phyloP scores from a whole-genome alignment of 64 coral and sea anemone species.

The Porites lutea region DNA sequence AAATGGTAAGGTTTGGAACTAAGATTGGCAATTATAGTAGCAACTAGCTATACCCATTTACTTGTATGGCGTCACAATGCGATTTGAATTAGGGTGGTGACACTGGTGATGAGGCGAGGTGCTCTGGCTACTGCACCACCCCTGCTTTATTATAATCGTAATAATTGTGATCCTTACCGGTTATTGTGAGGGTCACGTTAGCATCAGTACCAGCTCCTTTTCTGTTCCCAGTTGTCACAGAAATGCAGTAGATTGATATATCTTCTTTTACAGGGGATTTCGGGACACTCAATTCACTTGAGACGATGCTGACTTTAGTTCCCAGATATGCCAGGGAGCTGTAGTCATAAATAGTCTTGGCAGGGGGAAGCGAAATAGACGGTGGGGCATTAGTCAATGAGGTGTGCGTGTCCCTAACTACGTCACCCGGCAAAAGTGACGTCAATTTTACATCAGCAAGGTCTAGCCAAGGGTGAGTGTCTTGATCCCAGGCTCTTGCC shows the following conservation, averaged over 20 bases:
- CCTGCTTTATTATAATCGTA: neutral
- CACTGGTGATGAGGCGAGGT: too few relatives aligned
- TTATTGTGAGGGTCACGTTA: slow-evolving; percentile 57
- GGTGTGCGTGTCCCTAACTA: slow-evolving; percentile 39
- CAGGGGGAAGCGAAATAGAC: slow-evolving; percentile 60
- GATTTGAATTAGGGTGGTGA: too few relatives aligned
- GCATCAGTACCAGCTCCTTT: slow-evolving; percentile 79
- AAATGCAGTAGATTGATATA: slow-evolving; percentile 52
- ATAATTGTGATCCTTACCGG: slow-evolving; percentile 33
- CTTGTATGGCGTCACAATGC: too few relatives aligned
- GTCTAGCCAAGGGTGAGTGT: slow-evolving; percentile 79
- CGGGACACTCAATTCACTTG: neutral
- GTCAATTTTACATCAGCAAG: slow-evolving; percentile 67
- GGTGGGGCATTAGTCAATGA: slow-evolving; percentile 51
- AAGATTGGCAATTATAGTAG: too few relatives aligned
- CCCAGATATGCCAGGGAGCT: slow-evolving; percentile 53
- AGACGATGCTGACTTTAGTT: slow-evolving; percentile 35
- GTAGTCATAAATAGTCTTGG: slow-evolving; percentile 68
- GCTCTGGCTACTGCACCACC: too few relatives aligned
- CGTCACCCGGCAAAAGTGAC: slow-evolving; percentile 59
- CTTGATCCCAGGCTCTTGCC: slow-evolving; percentile 66
- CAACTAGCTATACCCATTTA: too few relatives aligned
- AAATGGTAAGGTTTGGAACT: too few relatives aligned
- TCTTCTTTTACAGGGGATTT: slow-evolving; percentile 4
- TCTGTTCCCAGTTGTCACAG: slow-evolving; percentile 59